Percentiles rank a stretch among this genome's conserved stretches.
phyloP scores from a whole-genome alignment of 2,113 vertebrate species.

The Tympanuchus pallidicinctus region DNA sequence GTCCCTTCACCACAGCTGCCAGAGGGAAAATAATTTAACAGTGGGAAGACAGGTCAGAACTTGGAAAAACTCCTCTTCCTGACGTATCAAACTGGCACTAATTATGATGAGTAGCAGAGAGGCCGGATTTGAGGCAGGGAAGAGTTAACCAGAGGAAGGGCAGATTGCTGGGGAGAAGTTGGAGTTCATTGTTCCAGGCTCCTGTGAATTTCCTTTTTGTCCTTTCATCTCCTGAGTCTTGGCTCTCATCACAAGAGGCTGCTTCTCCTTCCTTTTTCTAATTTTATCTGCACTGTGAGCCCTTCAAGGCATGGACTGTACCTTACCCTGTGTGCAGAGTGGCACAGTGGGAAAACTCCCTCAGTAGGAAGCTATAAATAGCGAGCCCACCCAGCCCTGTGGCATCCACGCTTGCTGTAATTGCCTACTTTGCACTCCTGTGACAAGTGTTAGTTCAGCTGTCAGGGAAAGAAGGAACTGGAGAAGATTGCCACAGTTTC shows the following conservation, averaged over 20 bases:
- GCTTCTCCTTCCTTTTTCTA: background rate
- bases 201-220: background rate
- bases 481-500: background rate
- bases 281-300: background rate
- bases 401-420: slow-evolving; percentile 21
- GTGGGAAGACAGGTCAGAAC: background rate
- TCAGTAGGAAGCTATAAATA: slow-evolving; percentile 18
- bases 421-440: background rate
- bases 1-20: background rate
- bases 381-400: background rate
- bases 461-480: background rate
- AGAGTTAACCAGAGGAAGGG: background rate
- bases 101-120: accelerated
- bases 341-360: background rate
- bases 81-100: background rate
- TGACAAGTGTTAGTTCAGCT: slow-evolving; percentile 25
- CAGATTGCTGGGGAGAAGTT: background rate
- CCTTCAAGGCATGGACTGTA: background rate
- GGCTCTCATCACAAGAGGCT: background rate
- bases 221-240: background rate
- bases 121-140: background rate
- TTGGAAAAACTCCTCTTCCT: background rate
- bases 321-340: slow-evolving; percentile 13
- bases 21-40: background rate
- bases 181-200: background rate